These are phyloP conservation scores for Cossypha dichroa DNA, from an alignment of 2,797 vertebrate species.

Conservation along the genomic window DNA sequence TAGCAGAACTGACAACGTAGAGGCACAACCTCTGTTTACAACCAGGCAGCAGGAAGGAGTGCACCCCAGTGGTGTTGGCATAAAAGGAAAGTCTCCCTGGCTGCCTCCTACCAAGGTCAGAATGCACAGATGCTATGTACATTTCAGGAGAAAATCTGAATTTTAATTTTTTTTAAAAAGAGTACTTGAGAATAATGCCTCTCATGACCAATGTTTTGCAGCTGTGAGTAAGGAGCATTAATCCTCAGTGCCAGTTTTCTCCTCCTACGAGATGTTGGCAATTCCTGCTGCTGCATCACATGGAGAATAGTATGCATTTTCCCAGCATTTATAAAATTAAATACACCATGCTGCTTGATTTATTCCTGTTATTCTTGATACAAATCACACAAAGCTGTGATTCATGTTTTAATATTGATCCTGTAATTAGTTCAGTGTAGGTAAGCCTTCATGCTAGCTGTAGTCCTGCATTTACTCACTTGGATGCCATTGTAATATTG, in stretches of 20 bases:
- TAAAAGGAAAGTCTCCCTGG: not conserved
- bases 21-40: not conserved
- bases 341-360: not conserved
- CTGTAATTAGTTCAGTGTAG: constrained; percentile 22
- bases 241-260: not conserved
- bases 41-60: not conserved
- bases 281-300: not conserved
- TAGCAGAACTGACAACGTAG: not conserved
- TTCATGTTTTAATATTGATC: constrained; percentile 26
- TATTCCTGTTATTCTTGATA: constrained; percentile 21
- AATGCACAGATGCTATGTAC: not conserved
- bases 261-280: not conserved
- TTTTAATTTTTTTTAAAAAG: not conserved
- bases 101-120: not conserved
- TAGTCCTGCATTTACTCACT: not conserved
- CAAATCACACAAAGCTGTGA: not conserved
- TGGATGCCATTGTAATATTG: not conserved
- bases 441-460: not conserved
- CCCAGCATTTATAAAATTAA: constrained; percentile 6
- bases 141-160: not conserved
- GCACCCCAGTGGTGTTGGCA: not conserved
- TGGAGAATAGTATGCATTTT: not conserved
- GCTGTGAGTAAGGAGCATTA: not conserved
- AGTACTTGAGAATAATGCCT: not conserved
- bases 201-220: not conserved